Base-by-base conservation (phyloP, 1,140 invertebrate species). In the Eufriesea mexicana region DNA sequence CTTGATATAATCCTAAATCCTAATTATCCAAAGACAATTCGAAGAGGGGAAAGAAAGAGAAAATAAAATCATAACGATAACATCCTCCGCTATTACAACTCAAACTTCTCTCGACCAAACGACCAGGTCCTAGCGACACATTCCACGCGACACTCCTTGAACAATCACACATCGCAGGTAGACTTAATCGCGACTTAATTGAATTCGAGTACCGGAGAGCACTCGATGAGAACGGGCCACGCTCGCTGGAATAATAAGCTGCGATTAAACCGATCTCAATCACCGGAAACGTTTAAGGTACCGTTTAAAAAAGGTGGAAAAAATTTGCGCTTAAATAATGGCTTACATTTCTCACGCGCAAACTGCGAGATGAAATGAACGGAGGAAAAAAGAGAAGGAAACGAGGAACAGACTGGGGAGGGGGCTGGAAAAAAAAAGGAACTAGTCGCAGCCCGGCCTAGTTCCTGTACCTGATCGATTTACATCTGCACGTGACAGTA, bases 391-490 rank as follows among this genome's bases (percentile, higher is more conserved):
- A 2, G 8, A 12, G 7, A 9, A 2, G 23, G 1, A 49, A 8
- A 25, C 55, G 20, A 45, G 0, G 16, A 49, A 23, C 8, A 8
- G n/a, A n/a, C n/a, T n/a, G 10, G 25, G 49, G 18, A 59, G 12
- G 10, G 5, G 49, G 25, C 59, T 10, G 28, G 20, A 8, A 12
- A 25, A 18, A 62, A 59, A 42, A n/a, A 45, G 25, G 51, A 25
- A 54, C 12, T 51, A 59, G 35, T 70, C 47, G 74, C 20, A 49
- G 45, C 51, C 28, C 81, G 75, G 74, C 75, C 81, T 78, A 83
- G 75, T 78, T 83, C 49, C 81, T 28, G 54, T 62, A 68, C 20
- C 49, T 71, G 64, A 83, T 83, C 81, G 81, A 84, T 66, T 73
- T 83, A 64, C 55, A 66, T 76, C 51, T 71, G 67, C 85, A 76